Conservation (phyloP, 2,797 vertebrate genomes). For the Coluber constrictor region DNA sequence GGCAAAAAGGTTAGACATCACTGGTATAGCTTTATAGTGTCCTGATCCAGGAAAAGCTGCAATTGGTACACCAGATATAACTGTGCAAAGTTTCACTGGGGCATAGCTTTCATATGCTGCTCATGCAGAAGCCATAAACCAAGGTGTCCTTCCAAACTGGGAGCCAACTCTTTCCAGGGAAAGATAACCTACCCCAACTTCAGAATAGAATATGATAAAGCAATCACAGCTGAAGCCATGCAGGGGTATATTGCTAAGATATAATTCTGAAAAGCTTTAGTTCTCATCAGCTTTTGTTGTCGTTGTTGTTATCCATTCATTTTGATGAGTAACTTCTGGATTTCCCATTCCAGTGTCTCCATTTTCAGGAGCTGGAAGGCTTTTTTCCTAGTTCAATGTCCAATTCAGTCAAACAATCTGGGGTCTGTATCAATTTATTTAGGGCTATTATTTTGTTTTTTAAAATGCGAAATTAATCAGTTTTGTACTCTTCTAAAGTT, state of each 20-base stretch:
- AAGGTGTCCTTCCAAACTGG: background rate
- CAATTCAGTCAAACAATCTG: background rate
- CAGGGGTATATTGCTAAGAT: background rate
- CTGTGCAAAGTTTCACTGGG: background rate
- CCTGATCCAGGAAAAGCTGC: background rate
- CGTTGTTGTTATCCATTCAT: background rate
- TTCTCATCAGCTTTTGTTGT: background rate
- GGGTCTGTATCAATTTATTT: background rate
- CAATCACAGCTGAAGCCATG: background rate
- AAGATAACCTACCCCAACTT: background rate
- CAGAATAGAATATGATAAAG: background rate
- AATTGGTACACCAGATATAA: background rate
- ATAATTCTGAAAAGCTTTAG: background rate
- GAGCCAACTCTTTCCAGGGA: background rate
- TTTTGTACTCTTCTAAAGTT: background rate
- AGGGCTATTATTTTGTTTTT: background rate
- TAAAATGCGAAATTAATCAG: background rate
- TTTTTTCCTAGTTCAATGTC: background rate
- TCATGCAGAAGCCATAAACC: background rate
- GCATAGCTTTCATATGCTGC: background rate
- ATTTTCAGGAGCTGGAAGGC: background rate
- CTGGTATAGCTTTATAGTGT: background rate
- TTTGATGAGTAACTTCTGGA: background rate
- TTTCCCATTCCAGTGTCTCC: background rate
- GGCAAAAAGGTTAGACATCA: too few species aligned